phyloP scores from a whole-genome alignment of 2,888 invertebrate species.

The Hemithea aestivaria region DNA sequence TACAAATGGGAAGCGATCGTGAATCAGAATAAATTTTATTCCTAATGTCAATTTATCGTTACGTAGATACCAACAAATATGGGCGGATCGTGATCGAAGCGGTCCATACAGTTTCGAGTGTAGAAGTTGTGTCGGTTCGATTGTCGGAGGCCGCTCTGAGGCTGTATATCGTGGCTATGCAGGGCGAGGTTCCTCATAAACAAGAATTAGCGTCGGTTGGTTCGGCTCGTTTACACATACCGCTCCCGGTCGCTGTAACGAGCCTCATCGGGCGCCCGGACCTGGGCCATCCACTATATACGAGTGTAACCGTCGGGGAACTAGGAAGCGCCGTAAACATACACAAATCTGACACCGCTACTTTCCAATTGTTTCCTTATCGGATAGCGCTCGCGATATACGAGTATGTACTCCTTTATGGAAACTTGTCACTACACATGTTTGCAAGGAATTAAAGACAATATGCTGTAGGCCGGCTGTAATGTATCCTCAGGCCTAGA shows the following conservation, averaged over 20 bases:
- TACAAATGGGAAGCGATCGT: conserved; percentile 41
- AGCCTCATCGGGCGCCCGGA: conserved; percentile 24
- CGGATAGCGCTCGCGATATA: conserved; percentile 31
- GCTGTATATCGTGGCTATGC: conserved; percentile 54
- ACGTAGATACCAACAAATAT: conserved; percentile 27
- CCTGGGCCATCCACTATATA: conserved; percentile 36
- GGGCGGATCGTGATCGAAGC: conserved; percentile 45
- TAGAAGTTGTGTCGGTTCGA: conserved; percentile 45
- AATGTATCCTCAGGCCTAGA: too few species aligned
- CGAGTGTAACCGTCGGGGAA: conserved; percentile 52
- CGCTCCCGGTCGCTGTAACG: conserved; percentile 67
- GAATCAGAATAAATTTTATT: conserved; percentile 39
- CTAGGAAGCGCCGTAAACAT: conserved; percentile 64
- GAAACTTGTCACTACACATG: conserved; percentile 19
- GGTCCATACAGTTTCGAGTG: conserved; percentile 46
- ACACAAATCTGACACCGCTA: conserved; percentile 53
- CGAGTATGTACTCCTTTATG: conserved; percentile 28
- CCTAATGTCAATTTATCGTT: conserved; percentile 44
- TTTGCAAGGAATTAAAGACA: conserved; percentile 10
- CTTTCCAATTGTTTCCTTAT: conserved; percentile 56
- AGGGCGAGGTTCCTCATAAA: conserved; percentile 65
- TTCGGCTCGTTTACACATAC: conserved; percentile 74
- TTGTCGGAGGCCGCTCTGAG: conserved; percentile 58
- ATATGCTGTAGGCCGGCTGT: too few species aligned
- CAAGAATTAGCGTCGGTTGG: conserved; percentile 73